phyloP scores from a whole-genome alignment of 2,888 invertebrate genomes.

The Andrena praecox region DNA sequence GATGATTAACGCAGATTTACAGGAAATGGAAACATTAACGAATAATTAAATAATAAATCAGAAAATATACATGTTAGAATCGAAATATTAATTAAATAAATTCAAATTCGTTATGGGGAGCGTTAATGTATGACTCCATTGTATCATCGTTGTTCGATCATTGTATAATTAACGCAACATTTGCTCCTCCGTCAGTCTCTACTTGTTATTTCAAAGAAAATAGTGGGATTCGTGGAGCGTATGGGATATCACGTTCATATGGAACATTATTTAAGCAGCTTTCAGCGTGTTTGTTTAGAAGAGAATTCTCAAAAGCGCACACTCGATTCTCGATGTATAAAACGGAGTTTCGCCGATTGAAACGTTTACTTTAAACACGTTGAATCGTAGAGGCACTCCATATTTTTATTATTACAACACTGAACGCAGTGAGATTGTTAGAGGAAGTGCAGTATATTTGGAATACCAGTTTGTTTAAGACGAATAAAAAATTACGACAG shows the following conservation, averaged over 20 bases:
- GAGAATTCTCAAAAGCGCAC: not conserved
- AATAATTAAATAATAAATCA: constrained; percentile 20
- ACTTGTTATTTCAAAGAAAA: too few relatives aligned
- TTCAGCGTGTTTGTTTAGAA: constrained; percentile 3
- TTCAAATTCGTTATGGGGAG: constrained; percentile 18
- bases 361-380: too few relatives aligned
- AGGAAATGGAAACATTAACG: not conserved
- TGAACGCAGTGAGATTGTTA: too few relatives aligned
- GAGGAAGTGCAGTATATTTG: too few relatives aligned
- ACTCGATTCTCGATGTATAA: too few relatives aligned
- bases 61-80: not conserved
- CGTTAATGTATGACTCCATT: constrained; percentile 16
- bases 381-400: too few relatives aligned
- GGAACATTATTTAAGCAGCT: not conserved
- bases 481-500: too few relatives aligned
- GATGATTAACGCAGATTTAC: not conserved
- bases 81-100: constrained; percentile 19
- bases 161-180: not conserved
- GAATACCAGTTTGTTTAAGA: too few relatives aligned
- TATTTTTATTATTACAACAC: too few relatives aligned
- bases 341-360: too few relatives aligned
- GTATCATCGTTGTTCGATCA: not conserved
- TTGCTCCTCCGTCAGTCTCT: not conserved
- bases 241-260: not conserved
- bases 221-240: too few relatives aligned